Conservation (phyloP, 2,888 invertebrate genomes). For the Chironomus riparius region DNA sequence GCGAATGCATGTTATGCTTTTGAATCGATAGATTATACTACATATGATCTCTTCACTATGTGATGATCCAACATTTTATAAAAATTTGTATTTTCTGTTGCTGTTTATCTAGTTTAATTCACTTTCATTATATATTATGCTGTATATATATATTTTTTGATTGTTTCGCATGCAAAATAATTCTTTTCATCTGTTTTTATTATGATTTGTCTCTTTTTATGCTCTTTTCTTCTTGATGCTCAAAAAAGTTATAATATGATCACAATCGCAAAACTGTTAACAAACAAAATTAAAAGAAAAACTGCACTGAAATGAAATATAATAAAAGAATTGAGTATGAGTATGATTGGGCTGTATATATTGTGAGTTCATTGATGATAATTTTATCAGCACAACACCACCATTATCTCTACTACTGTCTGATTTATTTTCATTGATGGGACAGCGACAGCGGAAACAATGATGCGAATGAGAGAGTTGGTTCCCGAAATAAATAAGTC, state of each 20-base stretch:
- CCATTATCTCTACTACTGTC: not conserved
- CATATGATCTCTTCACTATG: not conserved
- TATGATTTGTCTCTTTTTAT: not conserved
- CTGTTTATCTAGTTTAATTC: not conserved
- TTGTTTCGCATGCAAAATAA: not conserved
- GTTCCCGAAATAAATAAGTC: not conserved
- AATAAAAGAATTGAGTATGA: not conserved
- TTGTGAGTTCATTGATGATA: not conserved
- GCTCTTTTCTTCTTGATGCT: not conserved
- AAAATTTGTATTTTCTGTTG: not conserved
- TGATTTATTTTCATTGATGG: not conserved
- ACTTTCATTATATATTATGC: not conserved
- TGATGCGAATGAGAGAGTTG: too few species aligned
- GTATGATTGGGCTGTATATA: not conserved
- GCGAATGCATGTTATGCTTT: conserved; percentile 30
- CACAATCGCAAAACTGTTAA: not conserved
- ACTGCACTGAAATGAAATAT: not conserved
- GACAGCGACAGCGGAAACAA: too few species aligned
- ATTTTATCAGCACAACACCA: not conserved
- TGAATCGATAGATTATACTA: not conserved
- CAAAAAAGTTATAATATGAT: not conserved
- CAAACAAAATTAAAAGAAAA: not conserved
- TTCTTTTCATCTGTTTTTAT: too few species aligned
- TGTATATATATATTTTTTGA: not conserved
- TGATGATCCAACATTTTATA: conserved; percentile 15